A percentile compares a stretch with the other conserved stretches of the same genome.
Evolutionary conservation across 1,140 invertebrate genomes (phyloP).

Genomic region (Pseudoatta argentina): DNA sequence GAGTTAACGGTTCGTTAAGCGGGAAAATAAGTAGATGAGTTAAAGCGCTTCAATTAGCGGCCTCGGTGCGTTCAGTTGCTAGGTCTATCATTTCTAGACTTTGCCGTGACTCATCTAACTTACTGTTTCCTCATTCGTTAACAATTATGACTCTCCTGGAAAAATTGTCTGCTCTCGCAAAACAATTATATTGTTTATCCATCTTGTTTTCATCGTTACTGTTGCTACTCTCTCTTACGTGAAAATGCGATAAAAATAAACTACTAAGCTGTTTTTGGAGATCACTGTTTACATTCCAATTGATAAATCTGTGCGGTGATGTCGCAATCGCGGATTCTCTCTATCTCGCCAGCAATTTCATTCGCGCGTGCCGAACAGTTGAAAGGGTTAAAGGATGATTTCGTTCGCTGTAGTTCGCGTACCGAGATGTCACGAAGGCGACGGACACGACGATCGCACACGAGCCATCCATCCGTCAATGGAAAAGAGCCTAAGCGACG

Average conservation of each 20-base stretch:
- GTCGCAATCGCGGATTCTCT: not conserved
- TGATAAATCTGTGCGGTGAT: not conserved
- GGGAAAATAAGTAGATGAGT: slow-evolving; percentile 55
- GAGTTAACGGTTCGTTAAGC: slow-evolving; percentile 62
- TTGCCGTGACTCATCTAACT: slow-evolving; percentile 62
- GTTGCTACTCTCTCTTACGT: not conserved
- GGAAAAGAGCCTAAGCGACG: slow-evolving; percentile 59
- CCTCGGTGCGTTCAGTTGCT: slow-evolving; percentile 20
- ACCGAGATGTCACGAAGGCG: slow-evolving; percentile 8
- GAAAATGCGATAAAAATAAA: not conserved
- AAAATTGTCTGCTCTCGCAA: not conserved
- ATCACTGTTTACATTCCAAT: not conserved
- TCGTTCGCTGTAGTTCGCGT: slow-evolving; percentile 1
- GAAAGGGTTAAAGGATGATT: slow-evolving; percentile 22
- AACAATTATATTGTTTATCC: not conserved
- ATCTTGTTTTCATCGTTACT: not conserved
- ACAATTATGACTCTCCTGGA: slow-evolving; percentile 30
- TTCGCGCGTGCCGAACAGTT: slow-evolving; percentile 28
- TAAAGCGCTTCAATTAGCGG: slow-evolving; percentile 66
- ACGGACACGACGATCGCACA: slow-evolving; percentile 13
- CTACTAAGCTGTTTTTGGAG: not conserved
- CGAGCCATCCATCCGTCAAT: slow-evolving; percentile 56
- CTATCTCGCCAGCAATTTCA: slow-evolving; percentile 3
- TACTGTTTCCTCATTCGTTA: slow-evolving; percentile 9
- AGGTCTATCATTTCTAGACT: slow-evolving; percentile 49